Evolutionary conservation across 2,797 vertebrate genomes (phyloP).

Genomic region (Craterocephalus amniculus): DNA sequence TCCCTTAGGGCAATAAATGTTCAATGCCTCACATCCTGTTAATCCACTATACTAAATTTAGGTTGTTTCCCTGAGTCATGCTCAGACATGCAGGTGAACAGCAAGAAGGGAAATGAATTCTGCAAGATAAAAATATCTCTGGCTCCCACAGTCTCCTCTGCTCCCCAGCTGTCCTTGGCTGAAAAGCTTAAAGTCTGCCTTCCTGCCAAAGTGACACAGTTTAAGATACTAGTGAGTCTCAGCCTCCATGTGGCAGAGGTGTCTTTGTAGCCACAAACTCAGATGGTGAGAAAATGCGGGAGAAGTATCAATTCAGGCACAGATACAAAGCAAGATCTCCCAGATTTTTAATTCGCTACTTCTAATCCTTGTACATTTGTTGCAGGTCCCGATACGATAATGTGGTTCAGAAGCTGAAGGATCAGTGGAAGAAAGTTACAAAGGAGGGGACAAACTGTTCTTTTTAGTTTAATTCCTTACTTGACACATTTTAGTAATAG

Average conservation of each 20-base stretch:
- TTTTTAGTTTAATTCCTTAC: background rate
- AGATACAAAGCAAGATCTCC: background rate
- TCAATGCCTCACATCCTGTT: conserved; percentile 15
- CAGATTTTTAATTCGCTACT: background rate
- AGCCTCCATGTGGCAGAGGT: conserved; percentile 12
- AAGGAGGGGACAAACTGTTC: background rate
- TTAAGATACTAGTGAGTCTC: conserved; percentile 36
- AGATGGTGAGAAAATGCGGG: conserved; percentile 7
- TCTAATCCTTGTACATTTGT: background rate
- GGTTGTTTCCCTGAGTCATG: conserved; percentile 40
- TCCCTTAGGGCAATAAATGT: conserved; percentile 19
- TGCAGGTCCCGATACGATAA: background rate
- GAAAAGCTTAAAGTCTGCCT: conserved; percentile 37
- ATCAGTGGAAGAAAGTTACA: background rate
- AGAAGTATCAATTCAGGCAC: conserved; percentile 1
- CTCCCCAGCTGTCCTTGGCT: conserved; percentile 34
- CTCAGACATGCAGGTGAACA: conserved; percentile 59
- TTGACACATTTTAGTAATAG: background rate
- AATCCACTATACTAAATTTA: conserved; percentile 41
- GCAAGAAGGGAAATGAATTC: conserved; percentile 52
- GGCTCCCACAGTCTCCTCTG: conserved; percentile 34
- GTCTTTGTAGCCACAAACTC: conserved; percentile 8
- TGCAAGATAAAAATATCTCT: conserved; percentile 57
- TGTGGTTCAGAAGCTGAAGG: background rate
- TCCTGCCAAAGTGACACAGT: conserved; percentile 34